phyloP scores from a whole-genome alignment of 2,888 invertebrate genomes.

The Thecocarcelia acutangulata region DNA sequence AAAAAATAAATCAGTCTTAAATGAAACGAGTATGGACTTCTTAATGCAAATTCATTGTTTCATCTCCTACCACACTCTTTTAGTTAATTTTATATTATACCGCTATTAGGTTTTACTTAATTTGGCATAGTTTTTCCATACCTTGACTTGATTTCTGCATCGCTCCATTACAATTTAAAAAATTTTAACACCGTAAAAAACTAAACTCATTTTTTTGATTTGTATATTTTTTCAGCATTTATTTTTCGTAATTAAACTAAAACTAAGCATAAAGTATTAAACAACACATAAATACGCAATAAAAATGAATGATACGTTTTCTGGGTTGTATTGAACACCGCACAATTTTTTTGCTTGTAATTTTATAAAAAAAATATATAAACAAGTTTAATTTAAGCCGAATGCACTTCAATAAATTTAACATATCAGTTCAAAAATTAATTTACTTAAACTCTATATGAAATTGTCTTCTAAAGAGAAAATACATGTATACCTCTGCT shows the following conservation, averaged over 20 bases:
- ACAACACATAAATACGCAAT: slow-evolving; percentile 46
- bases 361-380: slow-evolving; percentile 20
- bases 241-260: slow-evolving; percentile 57
- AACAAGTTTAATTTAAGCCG: slow-evolving; percentile 26
- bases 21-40: no score
- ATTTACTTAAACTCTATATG: slow-evolving; percentile 12
- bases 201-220: no score
- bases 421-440: slow-evolving; percentile 13
- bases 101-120: no score
- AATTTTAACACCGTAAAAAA: no score
- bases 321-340: slow-evolving; percentile 4
- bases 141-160: no score
- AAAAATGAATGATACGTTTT: slow-evolving; percentile 31
- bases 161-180: no score
- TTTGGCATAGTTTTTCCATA: no score
- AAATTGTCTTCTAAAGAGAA: slow-evolving; percentile 10
- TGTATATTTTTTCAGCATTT: slow-evolving; percentile 16
- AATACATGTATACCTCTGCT: slow-evolving; percentile 18
- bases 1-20: no score
- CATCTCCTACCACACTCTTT: no score
- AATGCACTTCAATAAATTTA: slow-evolving; percentile 2
- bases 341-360: slow-evolving; percentile 10
- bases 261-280: slow-evolving; percentile 58
- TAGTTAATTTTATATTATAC: no score
- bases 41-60: no score